phyloP scores from a whole-genome alignment of 2,888 invertebrate genomes.

The Stegophylla sp. region DNA sequence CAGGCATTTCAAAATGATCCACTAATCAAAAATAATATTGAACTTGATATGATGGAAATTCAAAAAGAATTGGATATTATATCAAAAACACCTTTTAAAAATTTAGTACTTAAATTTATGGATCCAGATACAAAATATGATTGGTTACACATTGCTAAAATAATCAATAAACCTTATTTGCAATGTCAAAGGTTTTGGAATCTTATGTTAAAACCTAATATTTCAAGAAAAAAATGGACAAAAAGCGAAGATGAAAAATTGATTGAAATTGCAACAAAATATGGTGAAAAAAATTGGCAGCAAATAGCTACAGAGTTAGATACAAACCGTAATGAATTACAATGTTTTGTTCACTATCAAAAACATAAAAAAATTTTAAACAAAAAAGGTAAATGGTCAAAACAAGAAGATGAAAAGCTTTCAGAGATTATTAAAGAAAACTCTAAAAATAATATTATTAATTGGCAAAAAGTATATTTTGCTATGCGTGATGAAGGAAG shows the following conservation, averaged over 20 bases:
- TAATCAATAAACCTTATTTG: constrained; percentile 36
- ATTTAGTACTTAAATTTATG: constrained; percentile 44
- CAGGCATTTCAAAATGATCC: neutral
- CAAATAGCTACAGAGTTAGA: constrained; percentile 32
- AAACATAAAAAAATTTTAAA: constrained; percentile 5
- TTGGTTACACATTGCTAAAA: constrained; percentile 54
- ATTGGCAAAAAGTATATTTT: constrained; percentile 56
- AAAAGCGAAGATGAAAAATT: constrained; percentile 24
- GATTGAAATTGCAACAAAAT: constrained; percentile 22
- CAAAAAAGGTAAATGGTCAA: constrained; percentile 49
- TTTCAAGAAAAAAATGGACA: constrained; percentile 46
- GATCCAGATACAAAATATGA: constrained; percentile 37
- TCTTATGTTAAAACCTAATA: constrained; percentile 45
- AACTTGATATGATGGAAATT: constrained; percentile 36
- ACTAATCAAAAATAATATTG: constrained; percentile 32
- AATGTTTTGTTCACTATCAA: constrained; percentile 56
- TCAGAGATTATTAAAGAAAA: constrained; percentile 25
- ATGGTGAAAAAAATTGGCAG: constrained; percentile 45
- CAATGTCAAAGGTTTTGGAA: constrained; percentile 53
- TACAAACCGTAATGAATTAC: constrained; percentile 56
- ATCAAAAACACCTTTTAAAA: constrained; percentile 38
- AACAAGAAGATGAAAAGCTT: constrained; percentile 45
- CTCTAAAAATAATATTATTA: constrained; percentile 15
- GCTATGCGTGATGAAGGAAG: constrained; percentile 16
- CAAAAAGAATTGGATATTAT: constrained; percentile 35